Evolutionary conservation across 1,140 invertebrate species (phyloP).

Genomic region (Galleria mellonella): DNA sequence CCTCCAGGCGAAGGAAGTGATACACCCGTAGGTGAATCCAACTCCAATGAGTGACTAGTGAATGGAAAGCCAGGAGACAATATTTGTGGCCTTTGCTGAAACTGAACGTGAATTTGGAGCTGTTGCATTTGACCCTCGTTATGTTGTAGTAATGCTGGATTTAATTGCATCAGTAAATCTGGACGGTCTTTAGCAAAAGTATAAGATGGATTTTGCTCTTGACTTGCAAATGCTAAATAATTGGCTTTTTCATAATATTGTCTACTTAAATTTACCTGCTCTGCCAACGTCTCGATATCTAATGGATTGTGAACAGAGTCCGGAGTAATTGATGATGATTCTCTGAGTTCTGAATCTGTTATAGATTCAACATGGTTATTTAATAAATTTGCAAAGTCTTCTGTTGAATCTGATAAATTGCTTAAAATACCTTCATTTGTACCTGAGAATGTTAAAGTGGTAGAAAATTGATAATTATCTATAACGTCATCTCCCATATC

Average conservation of each 20-base stretch:
- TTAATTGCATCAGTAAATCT: constrained; percentile 66
- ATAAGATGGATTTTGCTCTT: constrained; percentile 67
- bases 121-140: constrained; percentile 78
- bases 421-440: constrained; percentile 80
- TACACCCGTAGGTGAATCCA: constrained; percentile 86
- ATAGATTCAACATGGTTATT: constrained; percentile 78
- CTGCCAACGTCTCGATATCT: constrained; percentile 83
- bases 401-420: constrained; percentile 71
- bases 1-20: constrained; percentile 85
- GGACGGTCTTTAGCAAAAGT: constrained; percentile 62
- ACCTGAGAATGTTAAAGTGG: constrained; percentile 84
- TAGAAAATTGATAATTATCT: constrained; percentile 87
- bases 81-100: constrained; percentile 77
- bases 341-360: constrained; percentile 74
- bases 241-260: constrained; percentile 75
- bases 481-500: constrained; percentile 85
- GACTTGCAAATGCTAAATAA: constrained; percentile 69
- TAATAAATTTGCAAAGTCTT: constrained; percentile 83
- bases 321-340: constrained; percentile 78
- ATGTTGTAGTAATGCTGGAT: constrained; percentile 60
- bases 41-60: constrained; percentile 79
- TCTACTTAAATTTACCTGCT: constrained; percentile 74
- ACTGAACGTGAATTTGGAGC: constrained; percentile 81
- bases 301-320: constrained; percentile 79
- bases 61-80: constrained; percentile 83